These are phyloP conservation scores for Tetrao urogallus DNA, from an alignment of 2,113 vertebrate species.

Conservation along the genomic window DNA sequence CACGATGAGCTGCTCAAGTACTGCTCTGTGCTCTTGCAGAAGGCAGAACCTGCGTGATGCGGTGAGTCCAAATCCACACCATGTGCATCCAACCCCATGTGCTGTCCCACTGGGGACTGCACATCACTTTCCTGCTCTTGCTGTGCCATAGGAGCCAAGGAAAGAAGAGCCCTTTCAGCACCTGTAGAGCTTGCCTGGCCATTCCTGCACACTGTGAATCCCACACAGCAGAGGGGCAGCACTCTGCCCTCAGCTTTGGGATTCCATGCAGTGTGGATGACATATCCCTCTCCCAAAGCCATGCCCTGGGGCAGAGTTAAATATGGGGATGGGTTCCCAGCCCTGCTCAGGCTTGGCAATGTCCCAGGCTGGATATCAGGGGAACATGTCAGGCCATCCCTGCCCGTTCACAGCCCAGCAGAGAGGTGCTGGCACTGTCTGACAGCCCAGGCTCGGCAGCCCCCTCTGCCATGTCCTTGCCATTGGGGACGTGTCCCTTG, in stretches of 20 bases:
- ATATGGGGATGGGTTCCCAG: neutral
- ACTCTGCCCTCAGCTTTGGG: neutral
- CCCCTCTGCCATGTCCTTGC: neutral
- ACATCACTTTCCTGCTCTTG: neutral
- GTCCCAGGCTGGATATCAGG: neutral
- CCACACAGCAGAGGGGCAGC: neutral
- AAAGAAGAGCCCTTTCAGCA: neutral
- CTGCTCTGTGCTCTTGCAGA: neutral
- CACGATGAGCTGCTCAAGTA: neutral
- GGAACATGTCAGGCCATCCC: neutral
- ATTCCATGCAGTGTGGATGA: accelerated
- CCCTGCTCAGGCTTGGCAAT: neutral
- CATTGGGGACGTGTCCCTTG: neutral
- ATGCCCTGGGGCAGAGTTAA: neutral
- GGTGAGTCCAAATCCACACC: accelerated
- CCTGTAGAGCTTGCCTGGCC: neutral
- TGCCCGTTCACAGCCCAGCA: neutral
- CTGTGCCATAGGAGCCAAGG: neutral
- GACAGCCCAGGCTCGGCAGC: neutral
- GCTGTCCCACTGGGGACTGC: neutral
- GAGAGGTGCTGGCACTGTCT: neutral
- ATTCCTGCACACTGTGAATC: neutral
- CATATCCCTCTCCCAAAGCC: neutral
- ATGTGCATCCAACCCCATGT: neutral
- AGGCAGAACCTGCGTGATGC: neutral